Evolutionary conservation across 2,113 vertebrate species (phyloP).

Genomic region (Clupea harengus): DNA sequence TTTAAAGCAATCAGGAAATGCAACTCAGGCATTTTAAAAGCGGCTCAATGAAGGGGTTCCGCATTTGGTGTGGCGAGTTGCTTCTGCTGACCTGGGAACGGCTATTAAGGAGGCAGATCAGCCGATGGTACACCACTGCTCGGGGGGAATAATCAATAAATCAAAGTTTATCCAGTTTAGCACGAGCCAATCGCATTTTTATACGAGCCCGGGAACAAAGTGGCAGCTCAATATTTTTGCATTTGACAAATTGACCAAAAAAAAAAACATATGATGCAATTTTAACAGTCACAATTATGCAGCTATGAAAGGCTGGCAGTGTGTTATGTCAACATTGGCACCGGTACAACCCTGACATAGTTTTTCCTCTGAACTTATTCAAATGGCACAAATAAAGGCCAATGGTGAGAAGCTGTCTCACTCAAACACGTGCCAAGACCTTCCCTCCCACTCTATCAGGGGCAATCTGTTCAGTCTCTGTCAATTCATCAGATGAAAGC

Average conservation of each 20-base stretch:
- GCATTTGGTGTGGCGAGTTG: not conserved
- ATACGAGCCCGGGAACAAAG: not conserved
- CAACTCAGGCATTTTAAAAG: slow-evolving; percentile 31
- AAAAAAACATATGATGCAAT: not conserved
- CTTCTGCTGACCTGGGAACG: slow-evolving; percentile 8
- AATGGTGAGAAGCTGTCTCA: slow-evolving; percentile 1
- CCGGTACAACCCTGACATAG: not conserved
- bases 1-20: slow-evolving; percentile 36
- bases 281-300: slow-evolving; percentile 11
- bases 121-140: not conserved
- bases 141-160: not conserved
- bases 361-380: not conserved
- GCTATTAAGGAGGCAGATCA: not conserved
- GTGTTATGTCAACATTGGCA: not conserved
- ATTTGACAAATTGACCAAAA: slow-evolving; percentile 13
- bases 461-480: not conserved
- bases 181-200: not conserved
- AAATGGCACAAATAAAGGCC: slow-evolving; percentile 1
- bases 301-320: not conserved
- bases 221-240: not conserved
- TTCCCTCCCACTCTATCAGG: not conserved
- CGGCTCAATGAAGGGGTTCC: slow-evolving; percentile 2
- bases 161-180: slow-evolving; percentile 10
- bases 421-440: not conserved
- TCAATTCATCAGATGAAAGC: not conserved